A percentile compares a stretch with the other conserved stretches of the same genome.
Evolutionary conservation across 2,797 vertebrate genomes (phyloP).

Genomic region (Enteromius paludinosus): DNA sequence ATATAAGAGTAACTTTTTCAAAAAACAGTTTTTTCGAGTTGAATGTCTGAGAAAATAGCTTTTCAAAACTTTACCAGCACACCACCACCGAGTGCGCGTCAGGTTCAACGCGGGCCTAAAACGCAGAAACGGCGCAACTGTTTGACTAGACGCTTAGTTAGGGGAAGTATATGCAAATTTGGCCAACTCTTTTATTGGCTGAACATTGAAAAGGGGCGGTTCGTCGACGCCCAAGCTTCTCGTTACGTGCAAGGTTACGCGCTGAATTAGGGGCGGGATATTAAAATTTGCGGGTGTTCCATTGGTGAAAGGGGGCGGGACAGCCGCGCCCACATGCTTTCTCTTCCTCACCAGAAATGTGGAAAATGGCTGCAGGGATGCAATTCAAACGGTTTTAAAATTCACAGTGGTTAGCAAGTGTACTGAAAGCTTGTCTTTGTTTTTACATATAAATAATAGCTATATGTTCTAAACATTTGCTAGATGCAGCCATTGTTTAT

Average conservation of each 20-base stretch:
- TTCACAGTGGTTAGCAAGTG: neutral
- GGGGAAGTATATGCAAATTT: conserved; percentile 34
- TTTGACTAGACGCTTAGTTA: conserved; percentile 13
- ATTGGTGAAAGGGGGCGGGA: neutral
- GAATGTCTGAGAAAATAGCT: conserved; percentile 3
- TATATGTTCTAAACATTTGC: neutral
- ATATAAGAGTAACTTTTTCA: neutral
- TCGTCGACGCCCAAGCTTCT: neutral
- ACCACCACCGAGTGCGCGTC: neutral
- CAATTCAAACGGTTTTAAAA: neutral
- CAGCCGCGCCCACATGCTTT: neutral
- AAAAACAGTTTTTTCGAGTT: neutral
- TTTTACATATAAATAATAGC: neutral
- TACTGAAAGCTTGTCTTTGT: neutral
- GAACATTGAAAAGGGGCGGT: neutral
- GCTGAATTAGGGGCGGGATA: neutral
- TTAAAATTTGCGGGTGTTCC: neutral
- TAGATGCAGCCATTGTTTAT: neutral
- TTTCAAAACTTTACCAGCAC: neutral
- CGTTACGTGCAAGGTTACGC: neutral
- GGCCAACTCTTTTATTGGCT: conserved; percentile 17
- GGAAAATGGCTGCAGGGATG: conserved; percentile 6
- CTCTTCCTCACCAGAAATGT: neutral
- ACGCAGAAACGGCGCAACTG: conserved; percentile 1
- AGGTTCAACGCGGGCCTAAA: conserved; percentile 13